These are phyloP conservation scores for Amphimedon queenslandica DNA, from an alignment of 37 sponge, comb jelly and placozoan species.

Conservation along the genomic window DNA sequence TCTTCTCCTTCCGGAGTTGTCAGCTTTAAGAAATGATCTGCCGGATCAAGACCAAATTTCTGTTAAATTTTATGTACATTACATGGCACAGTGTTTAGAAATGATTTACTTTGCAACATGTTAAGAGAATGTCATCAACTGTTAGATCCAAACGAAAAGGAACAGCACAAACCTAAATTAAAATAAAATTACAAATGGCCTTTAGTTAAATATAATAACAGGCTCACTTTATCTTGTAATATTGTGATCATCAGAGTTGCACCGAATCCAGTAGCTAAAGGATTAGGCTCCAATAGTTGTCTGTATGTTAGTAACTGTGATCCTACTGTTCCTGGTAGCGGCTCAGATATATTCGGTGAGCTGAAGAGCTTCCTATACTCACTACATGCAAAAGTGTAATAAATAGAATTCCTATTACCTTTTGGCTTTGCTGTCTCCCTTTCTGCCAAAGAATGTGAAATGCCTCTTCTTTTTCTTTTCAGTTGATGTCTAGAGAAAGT, in stretches of 20 bases:
- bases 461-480: background rate
- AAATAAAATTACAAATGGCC: background rate
- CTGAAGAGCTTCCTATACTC: background rate
- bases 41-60: slow-evolving; percentile 25
- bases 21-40: slow-evolving; percentile 44
- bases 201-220: background rate
- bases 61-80: background rate
- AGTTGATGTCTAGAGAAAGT: background rate
- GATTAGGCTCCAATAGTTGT: background rate
- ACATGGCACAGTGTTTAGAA: background rate
- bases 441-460: background rate
- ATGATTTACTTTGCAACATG: slow-evolving; percentile 26
- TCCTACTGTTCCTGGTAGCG: background rate
- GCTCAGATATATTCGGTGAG: background rate
- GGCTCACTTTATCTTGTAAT: background rate
- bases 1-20: background rate
- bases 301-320: background rate
- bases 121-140: slow-evolving; percentile 13
- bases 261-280: slow-evolving; percentile 2
- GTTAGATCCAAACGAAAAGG: slow-evolving; percentile 30
- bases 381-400: background rate
- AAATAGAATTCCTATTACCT: background rate
- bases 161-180: background rate
- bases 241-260: background rate
- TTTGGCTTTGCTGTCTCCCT: background rate